Base-by-base conservation (phyloP, 1,140 invertebrate genomes). In the Drosophila parvula region DNA sequence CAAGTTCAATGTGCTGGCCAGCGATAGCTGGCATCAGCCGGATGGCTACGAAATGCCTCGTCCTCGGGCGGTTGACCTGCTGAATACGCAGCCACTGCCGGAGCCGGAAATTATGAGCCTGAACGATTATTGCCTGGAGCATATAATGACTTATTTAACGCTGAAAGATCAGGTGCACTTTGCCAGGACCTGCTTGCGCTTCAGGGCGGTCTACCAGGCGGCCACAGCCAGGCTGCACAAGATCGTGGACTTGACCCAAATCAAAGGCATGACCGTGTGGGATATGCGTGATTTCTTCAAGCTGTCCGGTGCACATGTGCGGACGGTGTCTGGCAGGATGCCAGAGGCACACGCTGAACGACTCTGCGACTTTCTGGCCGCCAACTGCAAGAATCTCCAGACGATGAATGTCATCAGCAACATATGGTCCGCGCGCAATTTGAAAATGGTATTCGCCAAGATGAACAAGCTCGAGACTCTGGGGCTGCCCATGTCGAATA, bases 21-120 rank as follows among this genome's bases (percentile, higher is more conserved):
- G 83, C 30, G 58, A 88, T 28, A 90, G 89, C 41, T 90, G 89
- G 89, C 68, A 76, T 58, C 89, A 90, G 57, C 88, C 89, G 1
- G 62, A 62, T 4, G 86, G 69, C 5, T 60, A 63, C 43, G 55
- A 34, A 8, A 27, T 34, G 8, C 18, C 56, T 5, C 36, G 22
- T 22, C 4, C 51, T 3, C 10, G 8, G 16, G 0, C 65, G 34
- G 18, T 41, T 0, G 2, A 3, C 2, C 18, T 22, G 5, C 28
- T 59, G 8, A 59, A 16, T 34, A 5, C 6, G 27, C 6, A 32
- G n/a, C 1, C 16, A 16, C 9, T 47, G 11, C 14, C 45, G 11
- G 18, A 10, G 6, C 30, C 68, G 14, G 16, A 27, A 0, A 70
- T 84, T 10, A 47, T 90, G n/a, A 57, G 7, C 0, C 50, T 86